Percentiles rank a stretch among this genome's conserved stretches.
phyloP scores from a whole-genome alignment of 2,113 vertebrate species.

The Otolemur garnettii region DNA sequence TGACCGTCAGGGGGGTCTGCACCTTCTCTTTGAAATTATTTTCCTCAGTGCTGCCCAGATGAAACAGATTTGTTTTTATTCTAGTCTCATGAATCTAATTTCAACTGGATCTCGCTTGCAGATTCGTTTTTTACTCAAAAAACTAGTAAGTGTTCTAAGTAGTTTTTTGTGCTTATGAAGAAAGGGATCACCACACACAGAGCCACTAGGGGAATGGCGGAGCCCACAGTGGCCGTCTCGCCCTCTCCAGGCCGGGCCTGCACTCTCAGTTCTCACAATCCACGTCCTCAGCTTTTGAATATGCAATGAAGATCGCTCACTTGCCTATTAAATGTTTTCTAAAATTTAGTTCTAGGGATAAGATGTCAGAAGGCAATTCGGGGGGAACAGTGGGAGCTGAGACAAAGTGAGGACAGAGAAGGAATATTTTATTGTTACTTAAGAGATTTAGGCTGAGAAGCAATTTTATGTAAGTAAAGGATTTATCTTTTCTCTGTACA shows the following conservation, averaged over 20 bases:
- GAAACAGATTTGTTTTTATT: neutral
- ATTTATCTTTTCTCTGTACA: neutral
- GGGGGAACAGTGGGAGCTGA: neutral
- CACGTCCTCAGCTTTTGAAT: rapidly evolving
- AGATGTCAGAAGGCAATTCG: neutral
- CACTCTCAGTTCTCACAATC: neutral
- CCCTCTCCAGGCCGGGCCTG: neutral
- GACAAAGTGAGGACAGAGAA: neutral
- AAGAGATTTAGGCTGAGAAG: neutral
- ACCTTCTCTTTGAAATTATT: too few relatives aligned
- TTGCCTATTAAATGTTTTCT: neutral
- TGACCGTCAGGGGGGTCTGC: neutral
- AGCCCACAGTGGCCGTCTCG: rapidly evolving
- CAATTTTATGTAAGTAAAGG: neutral
- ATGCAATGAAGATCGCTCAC: too few relatives aligned
- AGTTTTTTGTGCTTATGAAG: neutral
- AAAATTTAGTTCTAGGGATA: neutral
- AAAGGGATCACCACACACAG: neutral
- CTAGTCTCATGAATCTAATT: neutral
- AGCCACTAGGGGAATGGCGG: neutral
- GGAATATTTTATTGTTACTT: neutral
- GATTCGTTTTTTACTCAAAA: neutral
- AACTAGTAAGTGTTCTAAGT: too few relatives aligned
- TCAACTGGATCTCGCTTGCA: neutral
- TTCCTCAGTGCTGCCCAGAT: neutral